Base-by-base conservation (phyloP, 2,797 vertebrate species). In the Melanotaenia parkinsoni region DNA sequence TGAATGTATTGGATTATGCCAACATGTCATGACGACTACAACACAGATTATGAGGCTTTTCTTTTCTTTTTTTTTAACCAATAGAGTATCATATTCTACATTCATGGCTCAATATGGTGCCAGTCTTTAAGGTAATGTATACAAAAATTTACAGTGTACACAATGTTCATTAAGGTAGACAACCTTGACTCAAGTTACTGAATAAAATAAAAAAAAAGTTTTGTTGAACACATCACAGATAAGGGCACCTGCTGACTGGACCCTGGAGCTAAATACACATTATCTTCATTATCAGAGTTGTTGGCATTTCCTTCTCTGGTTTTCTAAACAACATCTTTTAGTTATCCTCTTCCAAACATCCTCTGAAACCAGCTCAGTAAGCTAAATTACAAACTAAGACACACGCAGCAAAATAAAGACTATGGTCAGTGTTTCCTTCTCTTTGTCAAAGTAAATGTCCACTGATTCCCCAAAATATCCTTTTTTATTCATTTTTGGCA, bases 91-190 rank as follows among this genome's bases (percentile, higher is more conserved):
- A 82, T 67, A 73, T 82, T 87, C 82, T 87, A 90, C 88, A 91
- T 91, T 88, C 85, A 89, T 64, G 87, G 90, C 89, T 81, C 78
- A 62, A n/a, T 88, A 89, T 87, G 84, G 63, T 32, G 86, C 87
- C 88, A 88, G 77, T 78, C 73, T 77, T 75, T 85, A 72, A 72
- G 67, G 67, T 87, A 88, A 83, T 83, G 82, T 79, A 89, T 83
- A 88, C 82, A 82, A 69, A 89, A 83, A 86, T 91, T 89, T 88
- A 89, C 85, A 89, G 71, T 77, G 47, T 64, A 86, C 77, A 85
- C 78, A 74, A 71, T 70, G 63, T 80, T 69, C 72, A 50, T 77
- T 66, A 62, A 63, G 22, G 66, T 81, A 54, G 51, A 81, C 73
- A 32, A 79, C 74, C 63, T 78, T 11, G 28, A 81, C 79, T 75